phyloP scores from a whole-genome alignment of 2,797 vertebrate genomes.

The Mastacembelus armatus region DNA sequence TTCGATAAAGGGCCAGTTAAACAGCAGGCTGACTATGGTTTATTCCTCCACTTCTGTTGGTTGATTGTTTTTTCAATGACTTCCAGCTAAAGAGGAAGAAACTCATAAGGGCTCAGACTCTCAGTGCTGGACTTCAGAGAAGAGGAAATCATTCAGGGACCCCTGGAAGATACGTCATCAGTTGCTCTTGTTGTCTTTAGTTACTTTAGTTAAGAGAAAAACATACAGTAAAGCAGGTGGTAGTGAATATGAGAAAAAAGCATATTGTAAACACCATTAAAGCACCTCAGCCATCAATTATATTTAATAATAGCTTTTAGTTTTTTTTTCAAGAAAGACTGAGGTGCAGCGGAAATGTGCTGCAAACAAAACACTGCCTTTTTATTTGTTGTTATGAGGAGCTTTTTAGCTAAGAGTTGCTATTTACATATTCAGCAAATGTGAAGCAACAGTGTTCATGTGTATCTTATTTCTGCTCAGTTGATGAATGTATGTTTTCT shows the following conservation, averaged over 20 bases:
- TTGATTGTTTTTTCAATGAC: slow-evolving; percentile 61
- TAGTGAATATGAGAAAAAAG: background rate
- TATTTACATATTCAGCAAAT: too few relatives aligned
- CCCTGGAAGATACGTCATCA: slow-evolving; percentile 31
- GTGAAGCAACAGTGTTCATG: too few relatives aligned
- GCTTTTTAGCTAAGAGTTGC: too few relatives aligned
- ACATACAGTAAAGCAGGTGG: slow-evolving; percentile 15
- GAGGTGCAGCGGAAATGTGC: too few relatives aligned
- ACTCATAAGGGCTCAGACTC: slow-evolving; percentile 33
- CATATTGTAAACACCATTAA: slow-evolving; percentile 6
- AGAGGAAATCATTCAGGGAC: slow-evolving; percentile 56
- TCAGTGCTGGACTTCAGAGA: slow-evolving; percentile 46
- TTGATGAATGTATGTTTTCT: too few relatives aligned
- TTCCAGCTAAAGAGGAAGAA: slow-evolving; percentile 66
- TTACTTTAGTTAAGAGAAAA: background rate
- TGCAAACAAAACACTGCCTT: too few relatives aligned
- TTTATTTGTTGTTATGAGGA: too few relatives aligned
- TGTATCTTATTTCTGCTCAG: too few relatives aligned
- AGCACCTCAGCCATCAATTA: too few relatives aligned
- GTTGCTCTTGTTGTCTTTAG: slow-evolving; percentile 13
- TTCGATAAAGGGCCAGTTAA: slow-evolving; percentile 5
- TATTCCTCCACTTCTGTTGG: slow-evolving; percentile 29
- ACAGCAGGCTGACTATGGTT: slow-evolving; percentile 38
- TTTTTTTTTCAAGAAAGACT: background rate
- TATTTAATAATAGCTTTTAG: too few relatives aligned